Percentiles rank a stretch among this genome's conserved stretches.
phyloP scores from a whole-genome alignment of 2,888 invertebrate genomes.

The Caenorhabditis sinica region DNA sequence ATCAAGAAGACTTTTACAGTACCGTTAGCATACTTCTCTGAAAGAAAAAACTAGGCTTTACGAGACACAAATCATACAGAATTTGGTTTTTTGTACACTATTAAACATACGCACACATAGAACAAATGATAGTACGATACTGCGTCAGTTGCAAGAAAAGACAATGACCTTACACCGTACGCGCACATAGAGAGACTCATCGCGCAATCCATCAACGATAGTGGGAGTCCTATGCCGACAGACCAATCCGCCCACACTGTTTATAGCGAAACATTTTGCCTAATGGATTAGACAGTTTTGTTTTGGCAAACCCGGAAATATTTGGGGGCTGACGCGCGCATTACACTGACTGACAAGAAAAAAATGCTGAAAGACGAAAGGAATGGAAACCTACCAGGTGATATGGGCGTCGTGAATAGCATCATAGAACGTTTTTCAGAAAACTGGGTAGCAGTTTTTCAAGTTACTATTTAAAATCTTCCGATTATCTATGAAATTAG shows the following conservation, averaged over 20 bases:
- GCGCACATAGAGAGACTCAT: neutral
- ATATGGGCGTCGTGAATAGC: neutral
- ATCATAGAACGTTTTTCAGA: neutral
- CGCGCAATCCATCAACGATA: neutral
- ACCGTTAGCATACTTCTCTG: neutral
- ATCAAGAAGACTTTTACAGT: no score
- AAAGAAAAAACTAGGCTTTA: neutral
- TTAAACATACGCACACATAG: neutral
- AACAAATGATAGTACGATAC: slow-evolving; percentile 17
- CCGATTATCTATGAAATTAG: no score
- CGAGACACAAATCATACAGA: slow-evolving; percentile 7
- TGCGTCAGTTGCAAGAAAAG: slow-evolving; percentile 7
- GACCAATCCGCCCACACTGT: neutral
- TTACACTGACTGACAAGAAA: no score
- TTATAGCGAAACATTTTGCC: neutral
- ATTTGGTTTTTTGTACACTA: slow-evolving; percentile 12
- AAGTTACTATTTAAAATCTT: no score
- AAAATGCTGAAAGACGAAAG: no score
- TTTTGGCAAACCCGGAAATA: neutral
- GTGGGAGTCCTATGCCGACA: neutral
- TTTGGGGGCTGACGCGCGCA: no score
- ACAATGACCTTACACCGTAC: slow-evolving; percentile 19
- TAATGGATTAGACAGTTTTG: neutral
- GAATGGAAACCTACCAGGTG: neutral
- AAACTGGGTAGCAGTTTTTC: no score